Evolutionary conservation across 2,888 invertebrate genomes (phyloP).

Genomic region (Protonemura montana): DNA sequence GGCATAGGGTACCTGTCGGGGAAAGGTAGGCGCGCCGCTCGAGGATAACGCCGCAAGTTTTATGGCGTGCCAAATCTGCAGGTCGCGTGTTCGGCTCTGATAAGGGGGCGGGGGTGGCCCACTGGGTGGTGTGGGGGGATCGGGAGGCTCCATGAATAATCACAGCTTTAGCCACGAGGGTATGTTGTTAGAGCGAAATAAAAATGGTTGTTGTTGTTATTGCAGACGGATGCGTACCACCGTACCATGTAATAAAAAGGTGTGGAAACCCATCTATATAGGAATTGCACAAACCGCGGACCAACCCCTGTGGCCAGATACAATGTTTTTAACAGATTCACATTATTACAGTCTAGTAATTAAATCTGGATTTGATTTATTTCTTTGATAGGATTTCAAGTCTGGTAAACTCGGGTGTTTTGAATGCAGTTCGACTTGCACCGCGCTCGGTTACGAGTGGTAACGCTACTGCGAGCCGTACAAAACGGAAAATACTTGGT

Average conservation of each 20-base stretch:
- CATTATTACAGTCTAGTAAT: background rate
- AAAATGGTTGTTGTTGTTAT: slow-evolving; percentile 12
- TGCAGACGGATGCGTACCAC: background rate
- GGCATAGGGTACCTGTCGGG: background rate
- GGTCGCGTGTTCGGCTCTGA: slow-evolving; percentile 42
- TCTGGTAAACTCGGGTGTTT: background rate
- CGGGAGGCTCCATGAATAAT: background rate
- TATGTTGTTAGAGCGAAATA: background rate
- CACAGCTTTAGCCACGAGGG: background rate
- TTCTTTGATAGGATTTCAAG: background rate
- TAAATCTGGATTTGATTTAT: background rate
- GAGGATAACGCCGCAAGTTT: slow-evolving; percentile 41
- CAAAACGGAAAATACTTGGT: background rate
- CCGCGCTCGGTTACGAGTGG: background rate
- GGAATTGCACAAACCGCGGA: background rate
- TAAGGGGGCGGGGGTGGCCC: background rate
- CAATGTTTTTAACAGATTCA: background rate
- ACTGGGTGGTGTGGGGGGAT: background rate
- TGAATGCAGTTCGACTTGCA: background rate
- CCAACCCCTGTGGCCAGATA: background rate
- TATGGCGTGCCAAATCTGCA: slow-evolving; percentile 48
- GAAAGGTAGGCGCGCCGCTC: background rate
- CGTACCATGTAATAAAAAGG: background rate
- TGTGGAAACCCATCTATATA: background rate
- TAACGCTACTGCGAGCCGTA: background rate